These are phyloP conservation scores for Lindbergichthys nudifrons DNA, from an alignment of 2,797 vertebrate genomes.

Conservation along the genomic window DNA sequence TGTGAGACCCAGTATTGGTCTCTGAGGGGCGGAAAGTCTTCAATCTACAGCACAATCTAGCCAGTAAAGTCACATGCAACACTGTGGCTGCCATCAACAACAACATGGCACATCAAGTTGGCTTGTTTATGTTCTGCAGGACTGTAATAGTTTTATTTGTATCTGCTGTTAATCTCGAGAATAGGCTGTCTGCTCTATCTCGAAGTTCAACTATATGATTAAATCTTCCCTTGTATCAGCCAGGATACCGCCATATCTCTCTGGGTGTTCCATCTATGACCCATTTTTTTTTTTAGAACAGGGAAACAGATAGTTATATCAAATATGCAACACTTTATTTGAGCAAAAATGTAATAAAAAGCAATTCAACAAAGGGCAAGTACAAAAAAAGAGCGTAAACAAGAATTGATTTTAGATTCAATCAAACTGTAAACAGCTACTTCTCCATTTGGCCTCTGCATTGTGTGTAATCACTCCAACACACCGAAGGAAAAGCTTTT, in stretches of 20 bases:
- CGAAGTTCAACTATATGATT: neutral
- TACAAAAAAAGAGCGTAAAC: constrained; percentile 17
- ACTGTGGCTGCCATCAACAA: constrained; percentile 18
- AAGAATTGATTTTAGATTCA: constrained; percentile 34
- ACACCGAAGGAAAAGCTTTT: constrained; percentile 14
- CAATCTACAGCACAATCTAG: constrained; percentile 21
- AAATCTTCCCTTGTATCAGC: neutral
- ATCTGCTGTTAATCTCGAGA: constrained; percentile 10
- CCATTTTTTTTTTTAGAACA: neutral
- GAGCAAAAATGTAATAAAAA: neutral
- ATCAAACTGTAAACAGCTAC: constrained; percentile 31
- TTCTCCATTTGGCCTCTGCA: constrained; percentile 21
- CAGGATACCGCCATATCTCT: neutral
- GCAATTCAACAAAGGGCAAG: constrained; percentile 1
- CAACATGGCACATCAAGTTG: neutral
- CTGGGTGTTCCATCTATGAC: neutral
- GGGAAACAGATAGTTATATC: neutral
- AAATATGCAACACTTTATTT: neutral
- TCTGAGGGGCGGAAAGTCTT: constrained; percentile 1
- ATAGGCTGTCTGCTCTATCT: neutral
- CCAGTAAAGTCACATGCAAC: constrained; percentile 26
- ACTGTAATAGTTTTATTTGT: constrained; percentile 17
- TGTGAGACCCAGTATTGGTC: neutral
- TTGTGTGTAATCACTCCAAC: constrained; percentile 29
- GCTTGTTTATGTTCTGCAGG: constrained; percentile 20